These are phyloP conservation scores for Acrobeloides nanus DNA, from an alignment of 2,888 invertebrate species.

Conservation along the genomic window DNA sequence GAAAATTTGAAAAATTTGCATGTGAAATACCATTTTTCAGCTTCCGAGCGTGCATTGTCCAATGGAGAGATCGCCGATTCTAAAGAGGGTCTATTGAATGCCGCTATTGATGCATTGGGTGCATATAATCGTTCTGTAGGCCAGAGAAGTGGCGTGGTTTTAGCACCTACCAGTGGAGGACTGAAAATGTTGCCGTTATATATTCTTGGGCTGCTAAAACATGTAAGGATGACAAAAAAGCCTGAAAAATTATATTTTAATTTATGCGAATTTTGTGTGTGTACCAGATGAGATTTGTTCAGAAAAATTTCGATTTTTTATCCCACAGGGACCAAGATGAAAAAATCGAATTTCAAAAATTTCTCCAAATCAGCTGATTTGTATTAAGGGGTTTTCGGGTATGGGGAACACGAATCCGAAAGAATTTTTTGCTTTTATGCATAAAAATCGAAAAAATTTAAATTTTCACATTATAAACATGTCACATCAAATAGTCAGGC, in stretches of 20 bases:
- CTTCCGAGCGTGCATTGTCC: slow-evolving; percentile 82
- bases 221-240: too few relatives aligned
- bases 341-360: too few relatives aligned
- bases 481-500: too few relatives aligned
- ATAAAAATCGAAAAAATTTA: too few relatives aligned
- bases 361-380: too few relatives aligned
- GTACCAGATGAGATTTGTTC: not conserved
- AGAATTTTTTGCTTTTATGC: too few relatives aligned
- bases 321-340: too few relatives aligned
- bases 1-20: not conserved
- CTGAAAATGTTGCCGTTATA: slow-evolving; percentile 74
- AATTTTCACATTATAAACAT: too few relatives aligned
- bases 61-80: slow-evolving; percentile 71
- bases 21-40: slow-evolving; percentile 56
- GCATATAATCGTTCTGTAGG: slow-evolving; percentile 41
- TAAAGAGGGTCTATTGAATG: slow-evolving; percentile 89
- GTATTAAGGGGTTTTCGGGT: too few relatives aligned
- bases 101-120: slow-evolving; percentile 78
- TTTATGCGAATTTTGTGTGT: not conserved
- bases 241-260: not conserved
- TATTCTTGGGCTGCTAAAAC: slow-evolving; percentile 79
- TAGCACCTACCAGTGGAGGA: slow-evolving; percentile 54
- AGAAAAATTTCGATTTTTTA: too few relatives aligned
- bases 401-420: too few relatives aligned
- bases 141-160: slow-evolving; percentile 10